Percentiles rank a stretch among this genome's conserved stretches.
phyloP scores from a whole-genome alignment of 2,797 vertebrate genomes.

The Parauchenoglanis punctatus region DNA sequence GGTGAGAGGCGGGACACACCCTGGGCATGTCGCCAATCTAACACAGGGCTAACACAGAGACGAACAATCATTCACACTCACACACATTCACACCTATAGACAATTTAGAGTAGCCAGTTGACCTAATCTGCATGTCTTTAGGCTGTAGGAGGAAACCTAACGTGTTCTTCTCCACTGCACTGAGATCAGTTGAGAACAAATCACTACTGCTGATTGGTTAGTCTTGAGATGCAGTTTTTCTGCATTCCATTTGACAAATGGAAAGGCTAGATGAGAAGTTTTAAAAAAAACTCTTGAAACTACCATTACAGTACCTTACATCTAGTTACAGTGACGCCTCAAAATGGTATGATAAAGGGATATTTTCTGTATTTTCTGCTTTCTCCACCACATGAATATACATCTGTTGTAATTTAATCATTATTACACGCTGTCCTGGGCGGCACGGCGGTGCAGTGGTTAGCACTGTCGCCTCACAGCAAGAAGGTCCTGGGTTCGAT shows the following conservation, averaged over 20 bases:
- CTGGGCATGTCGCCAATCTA: too few species aligned
- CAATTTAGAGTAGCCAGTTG: too few species aligned
- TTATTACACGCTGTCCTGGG: not conserved
- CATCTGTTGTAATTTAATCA: not conserved
- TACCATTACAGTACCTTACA: not conserved
- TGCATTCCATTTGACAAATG: not conserved
- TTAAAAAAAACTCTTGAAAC: not conserved
- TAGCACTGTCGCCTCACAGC: too few species aligned
- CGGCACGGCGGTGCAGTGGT: too few species aligned
- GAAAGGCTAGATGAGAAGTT: not conserved
- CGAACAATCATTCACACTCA: too few species aligned
- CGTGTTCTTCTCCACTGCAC: not conserved
- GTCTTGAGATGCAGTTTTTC: not conserved
- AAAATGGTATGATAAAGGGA: not conserved
- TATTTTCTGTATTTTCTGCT: not conserved
- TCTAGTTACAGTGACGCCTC: not conserved
- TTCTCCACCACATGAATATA: not conserved
- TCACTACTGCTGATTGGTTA: not conserved
- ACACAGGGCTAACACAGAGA: too few species aligned
- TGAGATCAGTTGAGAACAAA: not conserved
- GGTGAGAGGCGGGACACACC: too few species aligned
- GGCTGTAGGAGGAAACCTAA: not conserved
- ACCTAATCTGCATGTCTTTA: too few species aligned
- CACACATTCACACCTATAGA: too few species aligned
- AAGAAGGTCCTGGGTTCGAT: too few species aligned